Evolutionary conservation across 2,888 invertebrate species (phyloP).

Genomic region (Barypeithes pellucidus): DNA sequence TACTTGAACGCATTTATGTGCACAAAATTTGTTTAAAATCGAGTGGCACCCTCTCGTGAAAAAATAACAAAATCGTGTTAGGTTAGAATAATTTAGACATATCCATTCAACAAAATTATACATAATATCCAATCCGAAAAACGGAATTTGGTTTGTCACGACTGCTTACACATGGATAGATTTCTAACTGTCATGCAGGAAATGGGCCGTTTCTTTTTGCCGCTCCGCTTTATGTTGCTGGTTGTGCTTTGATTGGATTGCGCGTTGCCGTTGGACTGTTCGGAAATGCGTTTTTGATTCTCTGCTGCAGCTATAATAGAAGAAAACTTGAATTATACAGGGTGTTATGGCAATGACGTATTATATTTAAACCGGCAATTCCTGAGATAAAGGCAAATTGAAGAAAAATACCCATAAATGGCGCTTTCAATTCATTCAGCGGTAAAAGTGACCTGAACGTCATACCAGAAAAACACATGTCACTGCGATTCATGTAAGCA

Average conservation of each 20-base stretch:
- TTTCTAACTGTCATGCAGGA: slow-evolving; percentile 76
- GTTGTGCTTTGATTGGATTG: slow-evolving; percentile 69
- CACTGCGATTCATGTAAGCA: too few relatives aligned
- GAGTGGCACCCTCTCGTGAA: too few relatives aligned
- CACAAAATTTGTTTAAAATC: too few relatives aligned
- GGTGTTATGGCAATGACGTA: too few relatives aligned
- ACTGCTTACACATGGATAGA: slow-evolving; percentile 77
- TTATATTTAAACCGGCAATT: too few relatives aligned
- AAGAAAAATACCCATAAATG: too few relatives aligned
- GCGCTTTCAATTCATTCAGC: too few relatives aligned
- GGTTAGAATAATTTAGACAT: slow-evolving; percentile 1
- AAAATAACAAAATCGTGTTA: not conserved
- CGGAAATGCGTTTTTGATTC: slow-evolving; percentile 52
- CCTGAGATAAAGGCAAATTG: too few relatives aligned
- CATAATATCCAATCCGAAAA: slow-evolving; percentile 2
- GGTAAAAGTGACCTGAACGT: too few relatives aligned
- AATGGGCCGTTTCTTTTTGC: slow-evolving; percentile 73
- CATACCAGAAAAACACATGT: too few relatives aligned
- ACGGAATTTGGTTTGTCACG: slow-evolving; percentile 70
- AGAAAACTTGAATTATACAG: too few relatives aligned
- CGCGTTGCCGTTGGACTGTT: slow-evolving; percentile 66
- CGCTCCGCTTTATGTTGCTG: slow-evolving; percentile 69
- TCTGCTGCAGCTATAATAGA: slow-evolving; percentile 51
- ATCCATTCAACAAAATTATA: not conserved
- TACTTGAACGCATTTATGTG: too few relatives aligned